Percentiles rank a stretch among this genome's conserved stretches.
Evolutionary conservation across 2,888 invertebrate species (phyloP).

Genomic region (Phytoseiulus persimilis): DNA sequence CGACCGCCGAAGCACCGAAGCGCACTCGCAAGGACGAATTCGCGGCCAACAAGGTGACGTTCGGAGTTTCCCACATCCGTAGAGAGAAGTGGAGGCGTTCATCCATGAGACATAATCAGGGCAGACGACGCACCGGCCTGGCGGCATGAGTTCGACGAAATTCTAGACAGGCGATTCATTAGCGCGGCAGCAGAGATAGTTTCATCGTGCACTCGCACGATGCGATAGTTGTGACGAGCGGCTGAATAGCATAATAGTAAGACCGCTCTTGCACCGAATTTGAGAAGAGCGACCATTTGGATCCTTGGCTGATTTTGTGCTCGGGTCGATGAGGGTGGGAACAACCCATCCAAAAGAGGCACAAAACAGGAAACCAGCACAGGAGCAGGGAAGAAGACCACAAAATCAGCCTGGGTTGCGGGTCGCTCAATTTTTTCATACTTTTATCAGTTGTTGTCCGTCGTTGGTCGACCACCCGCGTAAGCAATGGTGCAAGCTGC

Average conservation of each 20-base stretch:
- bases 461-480: neutral
- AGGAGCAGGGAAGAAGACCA: neutral
- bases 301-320: neutral
- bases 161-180: neutral
- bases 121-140: neutral
- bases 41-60: constrained; percentile 17
- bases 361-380: neutral
- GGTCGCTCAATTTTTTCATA: neutral
- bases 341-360: neutral
- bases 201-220: neutral
- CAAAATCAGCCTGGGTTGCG: neutral
- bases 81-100: neutral
- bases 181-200: neutral
- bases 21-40: constrained; percentile 8
- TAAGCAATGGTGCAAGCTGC: neutral
- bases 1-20: neutral
- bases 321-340: neutral
- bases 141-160: neutral
- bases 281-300: neutral
- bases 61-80: neutral
- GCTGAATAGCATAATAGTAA: neutral
- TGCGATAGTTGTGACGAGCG: neutral
- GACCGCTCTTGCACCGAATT: neutral
- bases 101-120: neutral
- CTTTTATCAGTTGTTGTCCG: neutral